Evolutionary conservation across 2,888 invertebrate species (phyloP).

Genomic region (Catocala nupta): DNA sequence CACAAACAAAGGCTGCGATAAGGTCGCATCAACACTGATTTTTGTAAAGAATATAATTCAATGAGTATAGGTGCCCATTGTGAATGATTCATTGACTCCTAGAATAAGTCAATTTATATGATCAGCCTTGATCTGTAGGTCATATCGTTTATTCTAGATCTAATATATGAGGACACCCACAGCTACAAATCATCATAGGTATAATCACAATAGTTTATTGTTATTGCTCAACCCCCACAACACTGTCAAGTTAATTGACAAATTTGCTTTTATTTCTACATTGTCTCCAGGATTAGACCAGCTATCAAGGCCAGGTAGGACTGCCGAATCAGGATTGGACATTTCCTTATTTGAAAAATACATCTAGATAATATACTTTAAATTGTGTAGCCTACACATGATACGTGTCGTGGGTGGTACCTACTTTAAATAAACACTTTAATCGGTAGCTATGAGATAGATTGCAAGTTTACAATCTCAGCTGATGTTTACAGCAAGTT

Average conservation of each 20-base stretch:
- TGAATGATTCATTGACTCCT: conserved; percentile 25
- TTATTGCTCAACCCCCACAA: conserved; percentile 65
- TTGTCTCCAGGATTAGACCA: conserved; percentile 58
- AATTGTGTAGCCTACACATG: conserved; percentile 31
- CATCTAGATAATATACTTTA: conserved; percentile 37
- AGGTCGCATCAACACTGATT: background rate
- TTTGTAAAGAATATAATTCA: background rate
- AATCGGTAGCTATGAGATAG: conserved; percentile 13
- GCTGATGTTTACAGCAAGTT: conserved; percentile 73
- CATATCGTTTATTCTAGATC: conserved; percentile 70
- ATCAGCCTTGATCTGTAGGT: conserved; percentile 69
- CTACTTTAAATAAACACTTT: conserved; percentile 28
- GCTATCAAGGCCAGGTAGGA: conserved; percentile 54
- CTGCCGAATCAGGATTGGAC: conserved; percentile 57
- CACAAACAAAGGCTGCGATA: no score
- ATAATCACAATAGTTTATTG: conserved; percentile 66
- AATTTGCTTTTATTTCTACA: conserved; percentile 53
- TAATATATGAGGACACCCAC: conserved; percentile 70
- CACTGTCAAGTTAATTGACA: conserved; percentile 56
- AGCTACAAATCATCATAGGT: conserved; percentile 66
- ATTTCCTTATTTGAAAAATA: conserved; percentile 60
- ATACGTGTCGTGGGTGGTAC: conserved; percentile 41
- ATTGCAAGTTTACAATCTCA: conserved; percentile 64
- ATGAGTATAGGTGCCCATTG: background rate
- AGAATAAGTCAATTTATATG: conserved; percentile 26